These are phyloP conservation scores for Cenopis cana DNA, from an alignment of 2,888 invertebrate genomes.

Conservation along the genomic window DNA sequence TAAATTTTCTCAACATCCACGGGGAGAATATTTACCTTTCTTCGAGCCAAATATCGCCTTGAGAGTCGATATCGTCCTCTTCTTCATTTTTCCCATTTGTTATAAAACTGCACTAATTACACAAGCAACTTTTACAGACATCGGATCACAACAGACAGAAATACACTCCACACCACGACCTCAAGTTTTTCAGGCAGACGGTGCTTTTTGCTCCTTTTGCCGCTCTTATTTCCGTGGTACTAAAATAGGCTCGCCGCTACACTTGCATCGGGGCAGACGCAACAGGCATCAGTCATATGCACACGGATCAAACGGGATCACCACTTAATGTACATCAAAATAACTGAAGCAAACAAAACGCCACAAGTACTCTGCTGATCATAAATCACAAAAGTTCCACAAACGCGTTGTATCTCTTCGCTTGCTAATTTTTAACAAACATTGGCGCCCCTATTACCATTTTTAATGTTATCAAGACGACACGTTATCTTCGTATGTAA, in stretches of 20 bases:
- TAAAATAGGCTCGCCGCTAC: constrained; percentile 82
- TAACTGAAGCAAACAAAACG: constrained; percentile 19
- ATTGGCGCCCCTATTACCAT: constrained; percentile 51
- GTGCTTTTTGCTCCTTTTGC: constrained; percentile 83
- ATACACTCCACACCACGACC: constrained; percentile 79
- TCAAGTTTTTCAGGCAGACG: constrained; percentile 81
- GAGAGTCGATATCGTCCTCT: constrained; percentile 78
- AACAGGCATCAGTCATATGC: constrained; percentile 69
- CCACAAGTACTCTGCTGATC: constrained; percentile 11
- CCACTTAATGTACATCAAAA: constrained; percentile 37
- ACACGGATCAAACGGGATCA: constrained; percentile 52
- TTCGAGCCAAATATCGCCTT: constrained; percentile 79
- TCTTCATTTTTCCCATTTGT: constrained; percentile 71
- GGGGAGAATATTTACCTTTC: constrained; percentile 66
- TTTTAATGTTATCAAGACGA: constrained; percentile 59
- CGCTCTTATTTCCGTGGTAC: constrained; percentile 85
- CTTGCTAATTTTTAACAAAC: constrained; percentile 50
- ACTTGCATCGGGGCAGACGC: constrained; percentile 80
- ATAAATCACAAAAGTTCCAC: constrained; percentile 23
- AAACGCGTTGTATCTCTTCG: constrained; percentile 33
- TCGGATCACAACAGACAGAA: constrained; percentile 76
- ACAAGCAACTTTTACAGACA: constrained; percentile 68
- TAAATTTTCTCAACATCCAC: constrained; percentile 37
- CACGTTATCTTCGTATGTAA: constrained; percentile 59
- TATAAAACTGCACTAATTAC: constrained; percentile 55